Evolutionary conservation across 2,797 vertebrate species (phyloP).

Genomic region (Microchirus variegatus): DNA sequence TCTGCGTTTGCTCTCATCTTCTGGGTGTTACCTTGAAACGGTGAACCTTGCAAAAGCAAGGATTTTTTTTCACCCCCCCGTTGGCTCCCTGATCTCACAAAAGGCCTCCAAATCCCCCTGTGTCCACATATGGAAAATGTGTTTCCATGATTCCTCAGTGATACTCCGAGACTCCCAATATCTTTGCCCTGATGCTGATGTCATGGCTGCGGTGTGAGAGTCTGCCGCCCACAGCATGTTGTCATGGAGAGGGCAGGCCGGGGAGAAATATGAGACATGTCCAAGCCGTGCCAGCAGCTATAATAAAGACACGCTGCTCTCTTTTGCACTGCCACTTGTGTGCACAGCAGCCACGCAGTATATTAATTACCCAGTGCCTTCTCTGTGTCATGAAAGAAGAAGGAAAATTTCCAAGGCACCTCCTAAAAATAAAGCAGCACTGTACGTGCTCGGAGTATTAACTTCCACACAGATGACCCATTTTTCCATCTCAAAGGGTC

Average conservation of each 20-base stretch:
- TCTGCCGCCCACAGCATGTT: conserved; percentile 57
- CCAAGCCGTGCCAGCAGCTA: conserved; percentile 51
- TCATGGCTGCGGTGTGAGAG: conserved; percentile 46
- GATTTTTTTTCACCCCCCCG: conserved; percentile 15
- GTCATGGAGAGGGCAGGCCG: conserved; percentile 61
- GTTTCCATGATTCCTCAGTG: conserved; percentile 14
- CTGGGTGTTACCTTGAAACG: conserved; percentile 33
- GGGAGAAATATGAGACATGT: conserved; percentile 51
- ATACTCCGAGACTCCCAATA: conserved; percentile 26
- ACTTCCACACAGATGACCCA: conserved; percentile 82
- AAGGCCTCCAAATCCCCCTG: neutral
- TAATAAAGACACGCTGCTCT: conserved; percentile 61
- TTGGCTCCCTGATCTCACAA: conserved; percentile 6
- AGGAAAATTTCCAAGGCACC: conserved; percentile 69
- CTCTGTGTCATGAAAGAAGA: conserved; percentile 63
- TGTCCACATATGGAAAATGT: neutral
- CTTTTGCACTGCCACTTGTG: conserved; percentile 47
- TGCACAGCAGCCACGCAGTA: conserved; percentile 55
- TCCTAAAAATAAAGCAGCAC: conserved; percentile 82
- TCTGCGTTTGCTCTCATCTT: conserved; percentile 32
- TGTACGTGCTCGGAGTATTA: conserved; percentile 79
- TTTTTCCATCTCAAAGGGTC: conserved; percentile 80
- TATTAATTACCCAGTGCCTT: conserved; percentile 73
- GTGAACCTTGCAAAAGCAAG: conserved; percentile 14
- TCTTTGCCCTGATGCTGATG: conserved; percentile 51